Evolutionary conservation across 2,113 vertebrate genomes (phyloP), one percentile per base, ranked within the genome.

Genomic region (Halcyon malimbica): DNA sequence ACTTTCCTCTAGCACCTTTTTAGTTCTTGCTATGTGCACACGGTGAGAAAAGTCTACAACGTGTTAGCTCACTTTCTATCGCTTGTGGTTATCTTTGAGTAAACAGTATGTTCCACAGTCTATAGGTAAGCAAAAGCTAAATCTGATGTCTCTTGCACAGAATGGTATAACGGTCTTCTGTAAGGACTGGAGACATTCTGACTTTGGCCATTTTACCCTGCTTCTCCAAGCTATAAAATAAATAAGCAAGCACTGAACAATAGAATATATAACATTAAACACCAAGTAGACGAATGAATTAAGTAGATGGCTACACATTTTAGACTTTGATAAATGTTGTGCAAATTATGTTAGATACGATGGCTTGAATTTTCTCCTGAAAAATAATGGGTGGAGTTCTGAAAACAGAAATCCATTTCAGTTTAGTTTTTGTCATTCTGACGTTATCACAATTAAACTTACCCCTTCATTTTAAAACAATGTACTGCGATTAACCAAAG

Each of bases 401-500:
- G 20, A 88, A 90, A 80, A 79, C 10, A 60, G 2, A 63, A 8
- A 51, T 14, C 2, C 4, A 18, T 62, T 74, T 48, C 42, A 77
- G 18, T 65, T 56, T 60, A 8, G 6, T 28, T 86, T 83, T 83
- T 73, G 6, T 85, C 16, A 29, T 81, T 81, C n/a, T 69, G 54
- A 41, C 21, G 31, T 79, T 42, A 73, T 53, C n/a, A 57, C 9
- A 44, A 69, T 68, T 77, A 87, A 87, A 71, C 2, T 48, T 60
- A 44, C 11, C 85, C 35, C 33, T 80, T 87, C n/a, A 42, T 35
- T 88, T 88, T 60, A 44, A 68, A 93, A 18, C 13, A 73, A 8
- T 0, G 0, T 14, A 37, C 2, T 41, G 26, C 6, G 81, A 53
- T 41, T 84, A 84, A 81, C 4, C 1, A 48, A 13, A 53, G 8